A percentile compares a stretch with the other conserved stretches of the same genome.
These are phyloP conservation scores for Urosaurus nigricauda DNA, from an alignment of 2,797 vertebrate species.

Conservation along the genomic window DNA sequence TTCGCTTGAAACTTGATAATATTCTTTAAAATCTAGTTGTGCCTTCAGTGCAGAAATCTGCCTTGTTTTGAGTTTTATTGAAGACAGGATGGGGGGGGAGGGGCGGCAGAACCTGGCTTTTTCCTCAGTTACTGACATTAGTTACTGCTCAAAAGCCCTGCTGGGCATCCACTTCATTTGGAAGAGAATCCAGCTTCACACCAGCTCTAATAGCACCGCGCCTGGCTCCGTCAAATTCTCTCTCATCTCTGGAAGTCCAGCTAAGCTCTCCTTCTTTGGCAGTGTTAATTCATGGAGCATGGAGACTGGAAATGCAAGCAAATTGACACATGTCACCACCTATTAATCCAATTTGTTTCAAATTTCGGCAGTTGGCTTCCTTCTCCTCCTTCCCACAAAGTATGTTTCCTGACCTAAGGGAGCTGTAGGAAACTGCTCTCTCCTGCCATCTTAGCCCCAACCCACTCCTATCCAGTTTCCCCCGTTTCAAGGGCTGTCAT, in stretches of 20 bases:
- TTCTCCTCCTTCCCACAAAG: constrained; percentile 70
- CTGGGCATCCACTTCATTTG: background rate
- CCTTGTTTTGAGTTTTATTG: background rate
- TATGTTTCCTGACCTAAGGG: constrained; percentile 68
- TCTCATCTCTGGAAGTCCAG: constrained; percentile 74
- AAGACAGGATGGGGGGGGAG: background rate
- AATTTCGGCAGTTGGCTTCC: constrained; percentile 72
- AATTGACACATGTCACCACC: constrained; percentile 79
- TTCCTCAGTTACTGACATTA: constrained; percentile 24
- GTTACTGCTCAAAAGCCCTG: background rate
- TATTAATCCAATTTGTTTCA: constrained; percentile 78
- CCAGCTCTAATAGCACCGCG: constrained; percentile 13
- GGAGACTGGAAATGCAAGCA: constrained; percentile 77
- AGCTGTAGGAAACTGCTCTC: constrained; percentile 67
- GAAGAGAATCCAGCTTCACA: constrained; percentile 8
- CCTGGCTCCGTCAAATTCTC: constrained; percentile 69
- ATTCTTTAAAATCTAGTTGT: too few relatives aligned
- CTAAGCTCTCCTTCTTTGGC: constrained; percentile 73
- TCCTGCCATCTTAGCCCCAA: constrained; percentile 63
- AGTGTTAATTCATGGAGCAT: constrained; percentile 74
- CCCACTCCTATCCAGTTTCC: constrained; percentile 42
- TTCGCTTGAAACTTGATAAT: too few relatives aligned
- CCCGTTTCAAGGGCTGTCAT: constrained; percentile 50
- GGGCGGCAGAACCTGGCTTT: background rate
- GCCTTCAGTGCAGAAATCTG: background rate